Evolutionary conservation across 2,888 invertebrate genomes (phyloP), one percentile per base, ranked within the genome.

Genomic region (Drosophila quinaria): DNA sequence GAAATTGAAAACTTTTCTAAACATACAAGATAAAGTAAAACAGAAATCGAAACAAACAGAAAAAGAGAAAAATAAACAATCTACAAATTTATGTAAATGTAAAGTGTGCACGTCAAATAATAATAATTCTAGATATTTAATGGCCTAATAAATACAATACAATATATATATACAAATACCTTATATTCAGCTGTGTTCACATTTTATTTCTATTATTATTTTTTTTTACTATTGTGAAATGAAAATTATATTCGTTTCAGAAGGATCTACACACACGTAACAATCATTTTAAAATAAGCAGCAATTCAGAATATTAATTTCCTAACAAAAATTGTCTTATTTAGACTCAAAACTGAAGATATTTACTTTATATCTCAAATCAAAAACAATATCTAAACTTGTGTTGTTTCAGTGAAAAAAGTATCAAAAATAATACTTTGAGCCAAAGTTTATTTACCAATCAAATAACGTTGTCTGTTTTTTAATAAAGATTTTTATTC

Each of bases 31-130:
- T 52, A 52, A 74, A 64, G 19, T 37, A 63, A 56, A 54, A 64
- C 50, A 37, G 3, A 41, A 51, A 58, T 49, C 50, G 33, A 59
- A 31, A 22, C 22, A 22, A 22, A 22, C 22, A 22, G 3, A 25
- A 46, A 69, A 55, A 42, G n/a, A n/a, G n/a, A n/a, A n/a, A n/a
- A n/a, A n/a, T n/a, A 59, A 47, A 52, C 60, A 78, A 60, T 77
- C 61, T 70, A 72, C 47, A 75, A 85, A 80, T 74, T 70, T 80
- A 78, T 89, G 78, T 87, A 88, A 88, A 88, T 90, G 87, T 88
- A 86, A 89, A 88, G 72, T 86, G 85, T 84, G 89, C 86, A 86
- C 86, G 81, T 90, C 87, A 86, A 89, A 86, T 88, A 86, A 89
- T 80, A 88, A 78, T 82, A 86, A 86, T 86, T 86, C 68, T 85